These are phyloP conservation scores for Dioctria rufipes DNA, from an alignment of 2,888 invertebrate genomes.

Conservation along the genomic window DNA sequence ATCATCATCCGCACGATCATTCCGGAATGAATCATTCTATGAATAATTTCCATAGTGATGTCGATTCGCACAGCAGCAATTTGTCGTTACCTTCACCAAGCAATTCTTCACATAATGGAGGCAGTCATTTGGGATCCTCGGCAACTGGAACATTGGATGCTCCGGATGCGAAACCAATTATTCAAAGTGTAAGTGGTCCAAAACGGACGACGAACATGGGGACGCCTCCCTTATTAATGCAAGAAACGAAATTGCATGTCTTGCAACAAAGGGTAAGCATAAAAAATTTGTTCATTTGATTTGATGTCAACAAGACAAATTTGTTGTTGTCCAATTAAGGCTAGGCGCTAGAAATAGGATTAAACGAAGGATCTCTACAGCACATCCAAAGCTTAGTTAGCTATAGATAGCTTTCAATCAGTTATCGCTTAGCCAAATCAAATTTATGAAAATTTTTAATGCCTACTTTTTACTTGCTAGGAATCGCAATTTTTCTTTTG, in stretches of 20 bases:
- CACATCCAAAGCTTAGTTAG: background rate
- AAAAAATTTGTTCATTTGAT: slow-evolving; percentile 61
- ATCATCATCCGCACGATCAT: slow-evolving; percentile 58
- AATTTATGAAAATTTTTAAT: slow-evolving; percentile 68
- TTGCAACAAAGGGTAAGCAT: slow-evolving; percentile 92
- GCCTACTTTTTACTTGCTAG: slow-evolving; percentile 52
- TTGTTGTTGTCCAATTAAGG: background rate
- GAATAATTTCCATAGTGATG: slow-evolving; percentile 72
- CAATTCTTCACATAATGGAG: slow-evolving; percentile 79
- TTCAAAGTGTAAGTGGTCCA: slow-evolving; percentile 86
- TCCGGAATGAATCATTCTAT: slow-evolving; percentile 52
- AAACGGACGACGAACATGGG: slow-evolving; percentile 67
- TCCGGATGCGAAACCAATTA: slow-evolving; percentile 76
- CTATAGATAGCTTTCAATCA: background rate
- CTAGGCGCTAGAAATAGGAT: slow-evolving; percentile 60
- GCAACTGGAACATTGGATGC: slow-evolving; percentile 75
- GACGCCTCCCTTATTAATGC: slow-evolving; percentile 73
- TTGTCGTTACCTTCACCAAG: slow-evolving; percentile 88
- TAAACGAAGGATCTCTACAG: slow-evolving; percentile 55
- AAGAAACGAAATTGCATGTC: slow-evolving; percentile 78
- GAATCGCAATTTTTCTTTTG: background rate
- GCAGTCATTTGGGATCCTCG: slow-evolving; percentile 65
- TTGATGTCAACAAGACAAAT: slow-evolving; percentile 46
- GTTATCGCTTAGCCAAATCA: slow-evolving; percentile 67
- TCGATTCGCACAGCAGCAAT: slow-evolving; percentile 74